phyloP scores from a whole-genome alignment of 1,140 invertebrate genomes.

The Sminthurides bifidus region DNA sequence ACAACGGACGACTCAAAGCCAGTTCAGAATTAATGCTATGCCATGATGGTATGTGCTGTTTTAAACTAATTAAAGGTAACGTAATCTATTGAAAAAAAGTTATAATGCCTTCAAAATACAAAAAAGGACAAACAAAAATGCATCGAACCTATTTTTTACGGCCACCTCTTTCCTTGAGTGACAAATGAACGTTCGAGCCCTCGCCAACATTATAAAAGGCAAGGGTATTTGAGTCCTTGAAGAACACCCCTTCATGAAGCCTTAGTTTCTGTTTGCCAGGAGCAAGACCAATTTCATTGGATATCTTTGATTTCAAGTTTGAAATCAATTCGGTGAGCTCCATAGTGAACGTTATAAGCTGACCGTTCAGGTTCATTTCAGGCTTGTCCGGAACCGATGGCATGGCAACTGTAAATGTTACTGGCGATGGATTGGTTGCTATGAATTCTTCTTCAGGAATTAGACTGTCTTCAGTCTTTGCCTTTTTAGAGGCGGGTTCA shows the following conservation, averaged over 20 bases:
- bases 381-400: constrained; percentile 72
- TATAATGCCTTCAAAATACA: no score
- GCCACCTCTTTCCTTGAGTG: constrained; percentile 94
- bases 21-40: no score
- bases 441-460: constrained; percentile 78
- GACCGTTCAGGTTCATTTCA: constrained; percentile 95
- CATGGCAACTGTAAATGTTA: constrained; percentile 63
- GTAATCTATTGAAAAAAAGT: no score
- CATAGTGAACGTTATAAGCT: constrained; percentile 65
- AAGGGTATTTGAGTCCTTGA: constrained; percentile 90
- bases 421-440: constrained; percentile 51
- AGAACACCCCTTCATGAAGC: constrained; percentile 90
- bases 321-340: constrained; percentile 68
- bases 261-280: constrained; percentile 94
- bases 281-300: constrained; percentile 83
- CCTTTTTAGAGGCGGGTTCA: constrained; percentile 71
- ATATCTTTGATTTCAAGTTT: constrained; percentile 76
- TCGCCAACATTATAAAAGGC: constrained; percentile 90
- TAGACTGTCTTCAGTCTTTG: constrained; percentile 75
- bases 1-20: no score
- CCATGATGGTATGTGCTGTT: no score
- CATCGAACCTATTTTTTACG: constrained; percentile 71
- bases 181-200: constrained; percentile 69
- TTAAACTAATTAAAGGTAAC: no score
- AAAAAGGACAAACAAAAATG: no score